Evolutionary conservation across 2,888 invertebrate genomes (phyloP), one percentile per base, ranked within the genome.

Genomic region (Creontiades dilutus): DNA sequence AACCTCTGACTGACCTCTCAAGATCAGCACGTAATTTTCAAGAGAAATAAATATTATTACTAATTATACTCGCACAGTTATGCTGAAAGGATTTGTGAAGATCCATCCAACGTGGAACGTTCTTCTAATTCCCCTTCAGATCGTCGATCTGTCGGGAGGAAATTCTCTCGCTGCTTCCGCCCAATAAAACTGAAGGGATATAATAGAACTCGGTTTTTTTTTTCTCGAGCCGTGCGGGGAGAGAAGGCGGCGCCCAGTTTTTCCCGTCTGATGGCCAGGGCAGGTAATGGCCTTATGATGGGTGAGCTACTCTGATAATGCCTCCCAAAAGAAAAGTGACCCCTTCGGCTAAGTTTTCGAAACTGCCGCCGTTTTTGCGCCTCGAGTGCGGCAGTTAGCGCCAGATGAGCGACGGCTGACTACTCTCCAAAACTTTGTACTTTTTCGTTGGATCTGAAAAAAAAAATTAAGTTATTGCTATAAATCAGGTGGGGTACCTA

Each of bases 201-300:
- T 37, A 7, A 37, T 37, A 37, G 37, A 37, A 37, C 37, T 37
- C 37, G 37, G 37, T 2, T 2, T 57, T 16, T 57, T 57, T 2
- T 57, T 16, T 57, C n/a, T n/a, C 57, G 57, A 57, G 57, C 16
- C n/a, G 57, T n/a, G 57, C n/a, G 57, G 68, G n/a, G n/a, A n/a
- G 68, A 19, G n/a, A 19, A 68, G 19, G 23, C 19, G 68, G 68
- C 68, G 68, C 68, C 68, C 68, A 5, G 68, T 68, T 68, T 68
- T 68, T 68, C 23, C 9, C 23, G 68, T 68, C 68, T 68, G 68
- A 68, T 68, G 68, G 68, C 68, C 27, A 27, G 68, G 68, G 23
- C 68, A 68, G 68, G 68, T 68, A 68, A 68, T 68, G 68, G 68
- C 11, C 68, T 68, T 68, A 68, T 68, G 68, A 68, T 68, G 68